Evolutionary conservation across 2,113 vertebrate species (phyloP).

Genomic region (Tinamus guttatus): DNA sequence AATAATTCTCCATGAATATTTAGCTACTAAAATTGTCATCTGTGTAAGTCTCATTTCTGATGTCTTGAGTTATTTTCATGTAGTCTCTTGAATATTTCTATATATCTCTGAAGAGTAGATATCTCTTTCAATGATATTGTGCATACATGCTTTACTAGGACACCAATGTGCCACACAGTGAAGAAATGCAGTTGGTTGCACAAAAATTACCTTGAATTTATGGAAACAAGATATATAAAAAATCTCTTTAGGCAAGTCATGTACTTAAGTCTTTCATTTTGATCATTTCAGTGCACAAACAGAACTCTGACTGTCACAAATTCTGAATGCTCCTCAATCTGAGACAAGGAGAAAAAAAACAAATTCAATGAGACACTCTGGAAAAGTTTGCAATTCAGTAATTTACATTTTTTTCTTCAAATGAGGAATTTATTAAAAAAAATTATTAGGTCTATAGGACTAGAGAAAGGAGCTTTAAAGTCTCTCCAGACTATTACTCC

Average conservation of each 20-base stretch:
- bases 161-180: not conserved
- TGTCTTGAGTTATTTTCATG: not conserved
- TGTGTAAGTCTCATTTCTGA: not conserved
- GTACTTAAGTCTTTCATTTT: not conserved
- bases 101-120: not conserved
- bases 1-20: not conserved
- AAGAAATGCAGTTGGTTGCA: not conserved
- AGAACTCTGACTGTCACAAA: not conserved
- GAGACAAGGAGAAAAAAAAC: not conserved
- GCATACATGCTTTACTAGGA: not conserved
- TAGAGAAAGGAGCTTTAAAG: not conserved
- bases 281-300: not conserved
- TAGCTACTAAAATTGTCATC: not conserved
- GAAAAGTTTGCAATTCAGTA: not conserved
- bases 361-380: not conserved
- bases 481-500: not conserved
- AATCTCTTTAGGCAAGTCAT: not conserved
- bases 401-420: not conserved
- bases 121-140: not conserved
- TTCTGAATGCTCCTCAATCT: not conserved
- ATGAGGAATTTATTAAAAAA: not conserved
- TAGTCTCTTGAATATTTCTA: not conserved
- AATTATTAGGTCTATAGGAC: not conserved
- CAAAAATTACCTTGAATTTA: not conserved
- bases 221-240: not conserved